Evolutionary conservation across 2,797 vertebrate genomes (phyloP), one percentile per base, ranked within the genome.

Genomic region (Sorex maritimensis): DNA sequence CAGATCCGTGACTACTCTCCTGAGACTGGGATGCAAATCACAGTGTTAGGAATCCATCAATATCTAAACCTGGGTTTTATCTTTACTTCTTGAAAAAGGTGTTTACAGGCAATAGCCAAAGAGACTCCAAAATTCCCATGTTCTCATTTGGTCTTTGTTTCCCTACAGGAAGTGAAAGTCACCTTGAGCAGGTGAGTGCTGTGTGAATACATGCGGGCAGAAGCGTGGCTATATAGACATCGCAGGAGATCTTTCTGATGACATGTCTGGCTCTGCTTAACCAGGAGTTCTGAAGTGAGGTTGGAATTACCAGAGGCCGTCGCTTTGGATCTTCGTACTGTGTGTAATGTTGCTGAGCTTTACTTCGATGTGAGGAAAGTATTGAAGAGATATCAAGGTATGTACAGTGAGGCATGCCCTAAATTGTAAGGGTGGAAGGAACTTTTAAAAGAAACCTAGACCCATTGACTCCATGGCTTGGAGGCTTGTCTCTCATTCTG

Each of bases 311-410:
- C 58, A 6, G 72, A 95, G 26, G 1, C 1, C 5, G 0, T 69
- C 1, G 28, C 55, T 55, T 49, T 90, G 86, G 75, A 94, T 46
- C 2, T 94, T 49, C 63, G 14, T 0, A 90, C 90, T 3, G 7
- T 2, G 3, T 95, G 88, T 14, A 38, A 80, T 30, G 82, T 96
- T 67, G 55, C 86, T 4, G 85, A 95, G 86, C 61, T 94, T 21
- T 97, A 93, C 81, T 88, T 93, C 5, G 92, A 96, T 38, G 46
- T 92, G 68, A 95, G 49, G 49, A n/a, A 90, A 81, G 71, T 10
- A 2, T 75, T 17, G 23, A 95, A 71, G 82, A 38, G 49, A 52
- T 52, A 52, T 52, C 49, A 52, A 52, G 49, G 49, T 52, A 52
- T 52, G 13, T 11, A 8, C 6, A 52, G 49, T 52, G 13, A 52